Percentiles rank a stretch among this genome's conserved stretches.
Conservation (phyloP, 2,888 invertebrate species). For the Drosophila parthenogenetica region DNA sequence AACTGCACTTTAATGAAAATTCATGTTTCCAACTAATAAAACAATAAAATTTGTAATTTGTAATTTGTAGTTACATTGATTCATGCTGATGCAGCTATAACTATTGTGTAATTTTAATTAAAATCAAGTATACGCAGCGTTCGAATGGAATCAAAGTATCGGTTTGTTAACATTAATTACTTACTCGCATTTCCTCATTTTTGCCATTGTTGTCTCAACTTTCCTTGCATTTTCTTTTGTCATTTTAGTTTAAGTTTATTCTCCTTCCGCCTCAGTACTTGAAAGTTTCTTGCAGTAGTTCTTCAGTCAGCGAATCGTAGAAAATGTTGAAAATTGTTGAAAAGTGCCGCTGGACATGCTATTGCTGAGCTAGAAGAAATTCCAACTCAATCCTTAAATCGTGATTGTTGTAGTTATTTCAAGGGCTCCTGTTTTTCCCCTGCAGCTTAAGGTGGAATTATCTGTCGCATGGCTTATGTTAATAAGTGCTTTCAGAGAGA, state of each 20-base stretch:
- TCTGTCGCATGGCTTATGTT: slow-evolving; percentile 61
- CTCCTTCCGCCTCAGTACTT: slow-evolving; percentile 25
- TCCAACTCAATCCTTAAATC: background rate
- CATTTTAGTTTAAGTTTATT: slow-evolving; percentile 16
- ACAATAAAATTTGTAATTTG: slow-evolving; percentile 37
- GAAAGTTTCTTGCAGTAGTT: slow-evolving; percentile 15
- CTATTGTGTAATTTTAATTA: slow-evolving; percentile 33
- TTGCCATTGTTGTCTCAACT: slow-evolving; percentile 30
- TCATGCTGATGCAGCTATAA: background rate
- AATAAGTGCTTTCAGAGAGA: slow-evolving; percentile 40
- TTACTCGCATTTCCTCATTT: slow-evolving; percentile 17
- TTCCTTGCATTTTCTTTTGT: slow-evolving; percentile 11
- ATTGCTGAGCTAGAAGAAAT: background rate
- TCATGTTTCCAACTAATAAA: slow-evolving; percentile 39
- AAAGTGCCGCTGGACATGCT: slow-evolving; percentile 14
- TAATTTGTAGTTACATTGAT: slow-evolving; percentile 15
- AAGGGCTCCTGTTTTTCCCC: slow-evolving; percentile 37
- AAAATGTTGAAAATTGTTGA: slow-evolving; percentile 30
- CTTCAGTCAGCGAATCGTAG: slow-evolving; percentile 9
- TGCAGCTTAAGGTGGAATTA: slow-evolving; percentile 47
- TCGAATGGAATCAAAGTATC: slow-evolving; percentile 15
- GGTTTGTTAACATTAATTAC: slow-evolving; percentile 48
- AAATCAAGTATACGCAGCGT: slow-evolving; percentile 47
- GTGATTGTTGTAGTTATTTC: slow-evolving; percentile 16
- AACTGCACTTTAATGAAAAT: slow-evolving; percentile 22